Base-by-base conservation (phyloP, 2,113 vertebrate genomes). In the Centropristis striata region DNA sequence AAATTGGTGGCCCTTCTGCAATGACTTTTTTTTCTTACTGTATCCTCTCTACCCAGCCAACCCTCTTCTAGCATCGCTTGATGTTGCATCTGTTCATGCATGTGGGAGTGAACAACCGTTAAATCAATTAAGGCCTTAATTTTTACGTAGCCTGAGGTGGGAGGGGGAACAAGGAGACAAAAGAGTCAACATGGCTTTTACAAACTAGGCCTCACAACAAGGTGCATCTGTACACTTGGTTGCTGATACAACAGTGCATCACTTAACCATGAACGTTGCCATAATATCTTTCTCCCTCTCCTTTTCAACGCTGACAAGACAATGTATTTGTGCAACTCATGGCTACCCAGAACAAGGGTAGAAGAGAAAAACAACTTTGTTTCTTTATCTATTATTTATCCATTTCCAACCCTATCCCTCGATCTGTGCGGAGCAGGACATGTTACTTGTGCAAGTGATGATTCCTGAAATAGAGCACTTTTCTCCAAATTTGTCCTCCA, bases 51-150 rank as follows among this genome's bases (percentile, higher is more conserved):
- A 46, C 18, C 61, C 1, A n/a, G n/a, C 25, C 5, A 44, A 16
- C 18, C 37, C n/a, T 37, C 79, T 42, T 78, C 28, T 1, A 53
- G 47, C 28, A 47, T 55, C 27, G 72, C 72, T 21, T 70, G 50
- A 66, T 83, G 67, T 64, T 86, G 66, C 77, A 76, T 83, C 64
- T 83, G 86, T 72, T 86, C 75, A 85, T 51, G 49, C 68, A 85
- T 81, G 84, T 87, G 86, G 78, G 74, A 85, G 78, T 82, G 78
- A 80, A 86, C 85, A 61, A 73, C 69, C 61, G 21, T 90, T 90
- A 84, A 88, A 74, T 86, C 88, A 92, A 90, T 93, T 86, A 92
- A 83, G 49, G 46, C 46, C 47, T 42, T 84, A 57, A 11, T 81
- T 85, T 90, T 78, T 61, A 81, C 1, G 6, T 71, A 58, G 86